phyloP scores from a whole-genome alignment of 2,888 invertebrate species.

The Dyspetes luteomarginatus region DNA sequence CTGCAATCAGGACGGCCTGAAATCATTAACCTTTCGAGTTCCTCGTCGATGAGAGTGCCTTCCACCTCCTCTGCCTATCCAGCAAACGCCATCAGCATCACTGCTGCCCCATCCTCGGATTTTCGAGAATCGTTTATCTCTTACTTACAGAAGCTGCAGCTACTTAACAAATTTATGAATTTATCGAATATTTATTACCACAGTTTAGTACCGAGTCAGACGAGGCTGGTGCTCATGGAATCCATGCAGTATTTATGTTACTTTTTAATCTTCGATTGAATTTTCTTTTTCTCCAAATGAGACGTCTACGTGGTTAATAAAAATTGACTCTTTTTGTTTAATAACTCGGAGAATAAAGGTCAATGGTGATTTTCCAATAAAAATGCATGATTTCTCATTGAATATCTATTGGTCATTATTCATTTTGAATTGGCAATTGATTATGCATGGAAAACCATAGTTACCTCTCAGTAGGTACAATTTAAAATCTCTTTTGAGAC shows the following conservation, averaged over 20 bases:
- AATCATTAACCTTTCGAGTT: slow-evolving; percentile 76
- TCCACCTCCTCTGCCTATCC: slow-evolving; percentile 49
- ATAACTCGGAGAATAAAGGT: too few species aligned
- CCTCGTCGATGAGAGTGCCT: slow-evolving; percentile 65
- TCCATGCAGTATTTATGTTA: too few species aligned
- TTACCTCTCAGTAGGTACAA: not conserved
- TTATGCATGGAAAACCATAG: not conserved
- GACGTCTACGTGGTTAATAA: too few species aligned
- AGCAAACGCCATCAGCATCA: slow-evolving; percentile 54
- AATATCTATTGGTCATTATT: too few species aligned
- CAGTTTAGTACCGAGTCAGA: not conserved
- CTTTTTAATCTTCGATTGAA: too few species aligned
- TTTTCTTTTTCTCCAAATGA: too few species aligned
- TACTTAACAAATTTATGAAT: slow-evolving; percentile 13
- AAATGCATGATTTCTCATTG: too few species aligned
- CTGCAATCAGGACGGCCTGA: slow-evolving; percentile 66
- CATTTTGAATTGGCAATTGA: not conserved
- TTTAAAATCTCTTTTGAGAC: not conserved
- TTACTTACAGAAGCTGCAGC: slow-evolving; percentile 45
- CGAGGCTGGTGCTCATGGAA: too few species aligned
- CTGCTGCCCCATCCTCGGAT: slow-evolving; percentile 15
- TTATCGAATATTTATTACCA: slow-evolving; percentile 15
- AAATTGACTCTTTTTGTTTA: too few species aligned
- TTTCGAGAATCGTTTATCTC: slow-evolving; percentile 52
- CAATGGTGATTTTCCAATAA: too few species aligned